phyloP scores from a whole-genome alignment of 2,888 invertebrate genomes.

The Catocala sponsa region DNA sequence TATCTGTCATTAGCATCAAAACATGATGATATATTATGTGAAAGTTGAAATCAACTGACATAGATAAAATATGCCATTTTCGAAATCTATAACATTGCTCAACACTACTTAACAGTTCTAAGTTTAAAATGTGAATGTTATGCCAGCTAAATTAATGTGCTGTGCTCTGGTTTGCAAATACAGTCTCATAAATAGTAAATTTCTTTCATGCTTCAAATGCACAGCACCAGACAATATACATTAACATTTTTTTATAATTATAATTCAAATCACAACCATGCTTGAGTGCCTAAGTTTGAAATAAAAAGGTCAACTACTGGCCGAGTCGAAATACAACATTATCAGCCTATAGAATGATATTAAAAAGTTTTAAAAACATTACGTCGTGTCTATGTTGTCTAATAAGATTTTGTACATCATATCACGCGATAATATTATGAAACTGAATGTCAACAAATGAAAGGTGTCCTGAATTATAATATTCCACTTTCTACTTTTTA shows the following conservation, averaged over 20 bases:
- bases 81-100: no score
- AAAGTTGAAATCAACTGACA: no score
- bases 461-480: constrained; percentile 60
- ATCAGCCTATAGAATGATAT: constrained; percentile 10
- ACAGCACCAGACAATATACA: not conserved
- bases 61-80: no score
- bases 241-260: constrained; percentile 7
- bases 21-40: not conserved
- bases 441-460: constrained; percentile 72
- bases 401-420: constrained; percentile 31
- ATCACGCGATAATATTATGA: constrained; percentile 60
- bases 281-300: constrained; percentile 20
- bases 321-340: constrained; percentile 16
- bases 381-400: constrained; percentile 19
- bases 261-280: constrained; percentile 19
- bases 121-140: not conserved
- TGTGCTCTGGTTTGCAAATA: not conserved
- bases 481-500: constrained; percentile 58
- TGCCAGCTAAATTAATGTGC: no score
- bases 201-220: not conserved
- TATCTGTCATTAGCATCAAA: no score
- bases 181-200: not conserved
- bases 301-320: constrained; percentile 26
- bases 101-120: no score
- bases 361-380: constrained; percentile 32